phyloP scores from a whole-genome alignment of 2,888 invertebrate genomes.

The Nephrotoma appendiculata region DNA sequence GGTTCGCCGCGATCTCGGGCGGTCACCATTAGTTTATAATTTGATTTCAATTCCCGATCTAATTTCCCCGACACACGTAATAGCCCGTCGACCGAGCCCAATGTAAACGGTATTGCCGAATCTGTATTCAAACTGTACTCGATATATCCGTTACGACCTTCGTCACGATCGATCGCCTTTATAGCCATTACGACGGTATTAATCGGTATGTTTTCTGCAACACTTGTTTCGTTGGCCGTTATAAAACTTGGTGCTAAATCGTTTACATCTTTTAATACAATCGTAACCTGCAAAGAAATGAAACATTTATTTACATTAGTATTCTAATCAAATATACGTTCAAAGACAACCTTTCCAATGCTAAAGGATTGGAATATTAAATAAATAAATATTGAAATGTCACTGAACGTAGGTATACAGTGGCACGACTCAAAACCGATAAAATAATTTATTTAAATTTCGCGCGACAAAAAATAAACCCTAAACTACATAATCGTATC shows the following conservation, averaged over 20 bases:
- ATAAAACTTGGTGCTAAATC: slow-evolving; percentile 81
- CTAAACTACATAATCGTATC: neutral
- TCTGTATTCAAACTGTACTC: slow-evolving; percentile 69
- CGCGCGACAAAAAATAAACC: neutral
- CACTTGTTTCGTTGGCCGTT: slow-evolving; percentile 60
- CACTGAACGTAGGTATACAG: neutral
- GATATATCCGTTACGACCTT: slow-evolving; percentile 80
- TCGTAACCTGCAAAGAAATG: slow-evolving; percentile 52
- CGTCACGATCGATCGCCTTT: slow-evolving; percentile 79
- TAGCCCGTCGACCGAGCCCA: slow-evolving; percentile 78
- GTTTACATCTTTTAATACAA: slow-evolving; percentile 79
- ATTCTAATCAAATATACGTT: neutral
- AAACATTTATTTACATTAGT: neutral
- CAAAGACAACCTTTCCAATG: neutral
- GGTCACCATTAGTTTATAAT: slow-evolving; percentile 61
- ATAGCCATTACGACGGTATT: slow-evolving; percentile 82
- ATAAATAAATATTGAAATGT: neutral
- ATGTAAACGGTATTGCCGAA: slow-evolving; percentile 53
- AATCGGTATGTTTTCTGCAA: slow-evolving; percentile 70
- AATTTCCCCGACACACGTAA: slow-evolving; percentile 71
- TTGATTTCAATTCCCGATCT: slow-evolving; percentile 66
- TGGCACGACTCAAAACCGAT: neutral
- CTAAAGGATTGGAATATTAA: neutral
- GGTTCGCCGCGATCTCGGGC: slow-evolving; percentile 83
- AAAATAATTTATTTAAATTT: neutral